Evolutionary conservation across 2,888 invertebrate species (phyloP).

Genomic region (Eustalomyia histrio): DNA sequence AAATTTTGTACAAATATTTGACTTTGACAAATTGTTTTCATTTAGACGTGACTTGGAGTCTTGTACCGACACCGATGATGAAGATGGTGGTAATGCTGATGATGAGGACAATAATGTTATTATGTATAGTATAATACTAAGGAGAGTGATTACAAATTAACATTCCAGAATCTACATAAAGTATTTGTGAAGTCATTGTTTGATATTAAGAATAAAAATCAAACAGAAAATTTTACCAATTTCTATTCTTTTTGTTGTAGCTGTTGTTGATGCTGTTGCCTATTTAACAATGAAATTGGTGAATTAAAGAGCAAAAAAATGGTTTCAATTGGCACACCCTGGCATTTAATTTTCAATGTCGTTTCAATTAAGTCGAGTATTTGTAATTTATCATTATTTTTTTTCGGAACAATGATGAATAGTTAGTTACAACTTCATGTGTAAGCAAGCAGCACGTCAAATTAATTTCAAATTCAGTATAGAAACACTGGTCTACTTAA

Average conservation of each 20-base stretch:
- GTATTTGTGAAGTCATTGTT: constrained; percentile 34
- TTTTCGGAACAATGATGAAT: constrained; percentile 5
- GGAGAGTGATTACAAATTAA: constrained; percentile 25
- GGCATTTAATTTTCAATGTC: constrained; percentile 63
- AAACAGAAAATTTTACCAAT: constrained; percentile 22
- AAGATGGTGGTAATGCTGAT: constrained; percentile 8
- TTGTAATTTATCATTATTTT: constrained; percentile 22
- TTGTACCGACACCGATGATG: constrained; percentile 2
- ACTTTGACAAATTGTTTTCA: constrained; percentile 64
- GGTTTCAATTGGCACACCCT: constrained; percentile 28
- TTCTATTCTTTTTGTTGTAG: neutral
- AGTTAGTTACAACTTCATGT: neutral
- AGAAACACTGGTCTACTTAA: neutral
- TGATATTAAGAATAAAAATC: constrained; percentile 31
- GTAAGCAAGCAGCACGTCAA: neutral
- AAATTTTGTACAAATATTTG: constrained; percentile 56
- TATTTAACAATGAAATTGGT: constrained; percentile 65
- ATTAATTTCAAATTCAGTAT: constrained; percentile 14
- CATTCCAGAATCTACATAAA: constrained; percentile 32
- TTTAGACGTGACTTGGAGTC: constrained; percentile 56
- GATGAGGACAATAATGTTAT: constrained; percentile 21
- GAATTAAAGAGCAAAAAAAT: constrained; percentile 6
- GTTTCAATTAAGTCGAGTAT: constrained; percentile 2
- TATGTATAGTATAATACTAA: neutral
- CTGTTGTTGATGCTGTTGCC: neutral